These are phyloP conservation scores for Paramormyrops hopkinsi DNA, from an alignment of 2,797 vertebrate species.

Conservation along the genomic window DNA sequence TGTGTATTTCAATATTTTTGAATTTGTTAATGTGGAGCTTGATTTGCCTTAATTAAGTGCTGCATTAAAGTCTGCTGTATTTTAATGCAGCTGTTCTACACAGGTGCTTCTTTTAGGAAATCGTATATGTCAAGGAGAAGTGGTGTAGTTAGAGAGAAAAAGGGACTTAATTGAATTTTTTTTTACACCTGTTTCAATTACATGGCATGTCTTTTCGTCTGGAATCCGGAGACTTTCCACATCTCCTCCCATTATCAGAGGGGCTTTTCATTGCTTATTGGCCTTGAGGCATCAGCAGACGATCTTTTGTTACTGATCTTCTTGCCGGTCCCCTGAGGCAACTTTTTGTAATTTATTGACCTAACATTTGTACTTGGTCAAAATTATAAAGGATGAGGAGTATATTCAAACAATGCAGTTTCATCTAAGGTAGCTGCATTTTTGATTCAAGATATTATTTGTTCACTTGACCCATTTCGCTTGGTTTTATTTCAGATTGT, in stretches of 20 bases:
- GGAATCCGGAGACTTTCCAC: not conserved
- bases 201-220: not conserved
- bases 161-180: conserved; percentile 1
- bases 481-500: conserved; percentile 39
- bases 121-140: not conserved
- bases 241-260: conserved; percentile 6
- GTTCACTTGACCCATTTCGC: not conserved
- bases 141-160: not conserved
- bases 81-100: not conserved
- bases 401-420: not conserved
- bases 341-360: not conserved
- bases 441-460: not conserved
- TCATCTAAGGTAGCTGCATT: not conserved
- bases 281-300: conserved; percentile 36
- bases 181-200: not conserved
- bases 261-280: conserved; percentile 35
- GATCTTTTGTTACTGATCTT: conserved; percentile 54
- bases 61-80: not conserved
- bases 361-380: not conserved
- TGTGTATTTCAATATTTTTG: not conserved
- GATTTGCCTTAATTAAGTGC: not conserved
- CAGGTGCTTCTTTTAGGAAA: not conserved
- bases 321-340: conserved; percentile 35
- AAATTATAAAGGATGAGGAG: not conserved
- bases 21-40: not conserved